Conservation (phyloP, 2,113 vertebrate species). For the Lepidothrix coronata region DNA sequence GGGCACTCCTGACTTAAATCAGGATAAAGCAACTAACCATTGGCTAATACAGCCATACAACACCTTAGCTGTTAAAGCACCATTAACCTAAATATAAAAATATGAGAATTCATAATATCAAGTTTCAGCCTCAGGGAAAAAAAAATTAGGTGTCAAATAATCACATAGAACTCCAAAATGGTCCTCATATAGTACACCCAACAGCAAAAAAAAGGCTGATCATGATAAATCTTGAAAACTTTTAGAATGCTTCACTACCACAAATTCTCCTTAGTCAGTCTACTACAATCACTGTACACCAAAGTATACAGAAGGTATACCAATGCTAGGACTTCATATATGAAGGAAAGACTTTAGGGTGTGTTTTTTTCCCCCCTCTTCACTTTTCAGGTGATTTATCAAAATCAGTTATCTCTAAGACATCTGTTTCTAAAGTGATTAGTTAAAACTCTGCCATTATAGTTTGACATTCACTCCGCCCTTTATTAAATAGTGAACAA, state of each 20-base stretch:
- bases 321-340: background rate
- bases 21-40: background rate
- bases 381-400: background rate
- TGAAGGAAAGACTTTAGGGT: fast-evolving
- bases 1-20: background rate
- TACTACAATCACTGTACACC: background rate
- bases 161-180: background rate
- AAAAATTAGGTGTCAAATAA: background rate
- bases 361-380: background rate
- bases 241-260: background rate
- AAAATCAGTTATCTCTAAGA: background rate
- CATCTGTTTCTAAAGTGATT: background rate
- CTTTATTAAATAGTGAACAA: background rate
- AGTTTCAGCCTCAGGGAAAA: background rate
- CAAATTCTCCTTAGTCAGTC: background rate
- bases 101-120: background rate
- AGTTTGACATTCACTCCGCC: background rate
- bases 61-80: background rate
- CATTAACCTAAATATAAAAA: background rate
- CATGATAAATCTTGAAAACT: background rate
- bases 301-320: background rate
- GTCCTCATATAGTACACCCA: background rate
- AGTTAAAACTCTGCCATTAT: background rate
- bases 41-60: background rate
- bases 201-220: background rate